Base-by-base conservation (phyloP, 2,113 vertebrate genomes). In the Megaptera novaeangliae region DNA sequence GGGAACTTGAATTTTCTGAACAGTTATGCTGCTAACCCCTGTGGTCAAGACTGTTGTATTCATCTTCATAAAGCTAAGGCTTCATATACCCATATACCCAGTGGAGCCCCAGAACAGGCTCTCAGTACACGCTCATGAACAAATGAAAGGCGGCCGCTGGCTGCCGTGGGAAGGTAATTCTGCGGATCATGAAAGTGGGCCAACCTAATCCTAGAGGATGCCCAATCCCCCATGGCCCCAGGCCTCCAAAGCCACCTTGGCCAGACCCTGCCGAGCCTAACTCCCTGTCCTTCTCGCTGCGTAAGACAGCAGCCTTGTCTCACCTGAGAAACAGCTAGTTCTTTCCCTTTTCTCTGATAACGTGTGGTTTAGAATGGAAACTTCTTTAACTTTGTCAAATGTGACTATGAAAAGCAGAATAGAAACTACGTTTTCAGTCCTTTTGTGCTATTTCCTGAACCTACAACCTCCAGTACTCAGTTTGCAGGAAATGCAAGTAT, bases 371-470 rank as follows among this genome's bases (percentile, higher is more conserved):
- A 66, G 52, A 11, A 23, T 64, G 77, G 88, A 95, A 85, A 91
- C 57, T 49, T 59, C 31, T 94, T 74, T 20, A 25, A 46, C 8
- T 69, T 63, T 49, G 88, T 80, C 91, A 78, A 81, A 84, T 25
- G 25, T 39, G 55, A 36, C 74, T 88, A 6, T 94, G 25, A 87
- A 93, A 97, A 95, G 44, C 29, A 91, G 46, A 88, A 46, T 49
- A 84, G 83, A 66, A 83, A 52, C 61, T 93, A 71, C 13, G 49
- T 80, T 91, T 77, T 82, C 63, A 84, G 88, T 71, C 68, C 81
- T 44, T 93, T 85, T 57, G 74, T 92, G 96, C 55, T 34, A 2
- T 92, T 96, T 64, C 88, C 94, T 89, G n/a, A 97, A 61, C 0
- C 77, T 96, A 55, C 44, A 8, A 36, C n/a, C 18, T 52, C 69